Evolutionary conservation across 2,797 vertebrate genomes (phyloP).

Genomic region (Gambelia wislizenii): DNA sequence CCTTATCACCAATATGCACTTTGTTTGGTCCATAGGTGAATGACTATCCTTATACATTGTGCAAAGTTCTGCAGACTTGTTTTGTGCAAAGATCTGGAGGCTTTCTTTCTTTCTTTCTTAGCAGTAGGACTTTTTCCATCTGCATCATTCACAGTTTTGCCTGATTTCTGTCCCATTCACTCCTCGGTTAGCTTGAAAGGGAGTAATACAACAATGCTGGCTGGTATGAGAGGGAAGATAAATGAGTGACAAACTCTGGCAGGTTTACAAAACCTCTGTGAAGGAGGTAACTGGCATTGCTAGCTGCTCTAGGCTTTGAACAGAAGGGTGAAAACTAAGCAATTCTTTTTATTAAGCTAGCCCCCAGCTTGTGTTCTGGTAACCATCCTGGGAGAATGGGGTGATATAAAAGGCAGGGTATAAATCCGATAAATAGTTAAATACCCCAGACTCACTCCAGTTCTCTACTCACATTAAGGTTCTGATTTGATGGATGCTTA

Average conservation of each 20-base stretch:
- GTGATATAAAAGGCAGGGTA: too few relatives aligned
- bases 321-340: not conserved
- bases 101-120: not conserved
- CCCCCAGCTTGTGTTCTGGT: not conserved
- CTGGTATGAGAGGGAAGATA: not conserved
- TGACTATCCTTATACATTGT: not conserved
- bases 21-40: not conserved
- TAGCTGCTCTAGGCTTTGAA: not conserved
- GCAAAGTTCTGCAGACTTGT: not conserved
- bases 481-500: not conserved
- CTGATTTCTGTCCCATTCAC: not conserved
- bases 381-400: not conserved
- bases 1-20: not conserved
- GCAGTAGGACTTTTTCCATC: not conserved
- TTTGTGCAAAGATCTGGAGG: not conserved
- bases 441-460: too few relatives aligned
- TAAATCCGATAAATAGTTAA: too few relatives aligned
- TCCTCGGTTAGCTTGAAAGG: not conserved
- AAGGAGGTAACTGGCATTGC: not conserved
- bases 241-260: not conserved
- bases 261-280: not conserved
- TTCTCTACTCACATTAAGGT: too few relatives aligned
- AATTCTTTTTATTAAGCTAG: too few relatives aligned
- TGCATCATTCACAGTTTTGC: too few relatives aligned
- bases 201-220: not conserved